Conservation (phyloP, 2,888 invertebrate genomes). For the Chrysopilus asiliformis region DNA sequence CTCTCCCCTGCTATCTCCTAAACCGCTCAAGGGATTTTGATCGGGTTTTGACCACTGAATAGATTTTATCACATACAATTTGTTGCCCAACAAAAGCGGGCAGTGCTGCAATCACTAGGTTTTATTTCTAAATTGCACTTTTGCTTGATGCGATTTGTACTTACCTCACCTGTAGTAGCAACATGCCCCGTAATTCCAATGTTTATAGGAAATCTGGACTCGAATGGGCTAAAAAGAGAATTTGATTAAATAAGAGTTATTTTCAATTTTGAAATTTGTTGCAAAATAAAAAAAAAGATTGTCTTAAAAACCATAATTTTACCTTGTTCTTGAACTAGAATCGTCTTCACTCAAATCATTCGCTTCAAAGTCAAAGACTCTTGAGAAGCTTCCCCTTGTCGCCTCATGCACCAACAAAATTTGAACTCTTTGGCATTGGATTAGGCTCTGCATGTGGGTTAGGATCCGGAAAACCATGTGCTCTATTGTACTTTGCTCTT, state of each 20-base stretch:
- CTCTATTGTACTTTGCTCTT: conserved; percentile 92
- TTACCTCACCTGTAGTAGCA: conserved; percentile 88
- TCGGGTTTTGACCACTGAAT: too few species aligned
- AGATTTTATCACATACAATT: too few species aligned
- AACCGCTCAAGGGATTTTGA: too few species aligned
- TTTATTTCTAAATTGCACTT: too few species aligned
- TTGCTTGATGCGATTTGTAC: too few species aligned
- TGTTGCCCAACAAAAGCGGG: too few species aligned
- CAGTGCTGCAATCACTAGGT: too few species aligned
- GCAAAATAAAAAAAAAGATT: conserved; percentile 1
- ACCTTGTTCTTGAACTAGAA: conserved; percentile 63
- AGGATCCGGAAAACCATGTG: conserved; percentile 88
- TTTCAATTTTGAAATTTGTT: background rate
- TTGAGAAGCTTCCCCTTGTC: conserved; percentile 82
- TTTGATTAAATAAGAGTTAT: conserved; percentile 19
- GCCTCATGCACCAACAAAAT: conserved; percentile 82
- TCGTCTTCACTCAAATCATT: conserved; percentile 75
- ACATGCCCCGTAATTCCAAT: conserved; percentile 91
- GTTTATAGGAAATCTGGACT: conserved; percentile 88
- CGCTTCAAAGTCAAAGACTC: conserved; percentile 88
- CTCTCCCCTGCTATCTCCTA: too few species aligned
- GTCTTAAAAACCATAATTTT: conserved; percentile 19
- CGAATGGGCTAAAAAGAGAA: conserved; percentile 72
- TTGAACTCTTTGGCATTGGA: conserved; percentile 92
- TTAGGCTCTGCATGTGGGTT: conserved; percentile 84